phyloP scores from a whole-genome alignment of 1,140 invertebrate species.

The Dendroctonus valens region DNA sequence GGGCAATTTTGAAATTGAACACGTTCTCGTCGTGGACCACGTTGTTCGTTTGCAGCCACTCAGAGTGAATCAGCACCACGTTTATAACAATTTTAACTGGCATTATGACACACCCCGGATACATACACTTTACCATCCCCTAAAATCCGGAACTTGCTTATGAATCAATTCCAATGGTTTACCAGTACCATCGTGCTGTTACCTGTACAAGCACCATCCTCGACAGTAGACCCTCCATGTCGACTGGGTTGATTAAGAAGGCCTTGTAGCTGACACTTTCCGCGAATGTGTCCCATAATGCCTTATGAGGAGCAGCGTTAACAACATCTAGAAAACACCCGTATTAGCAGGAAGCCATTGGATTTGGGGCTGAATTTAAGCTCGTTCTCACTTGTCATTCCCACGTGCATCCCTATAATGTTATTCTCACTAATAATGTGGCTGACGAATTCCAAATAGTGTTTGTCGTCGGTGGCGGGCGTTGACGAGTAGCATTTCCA shows the following conservation, averaged over 20 bases:
- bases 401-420: too few relatives aligned
- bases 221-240: slow-evolving; percentile 34
- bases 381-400: too few relatives aligned
- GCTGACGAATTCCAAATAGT: slow-evolving; percentile 48
- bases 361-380: too few relatives aligned
- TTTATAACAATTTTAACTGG: slow-evolving; percentile 27
- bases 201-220: slow-evolving; percentile 4
- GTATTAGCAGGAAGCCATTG: slow-evolving; percentile 44
- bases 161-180: too few relatives aligned
- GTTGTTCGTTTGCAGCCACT: slow-evolving; percentile 34
- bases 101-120: too few relatives aligned
- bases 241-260: slow-evolving; percentile 31
- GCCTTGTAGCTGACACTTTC: slow-evolving; percentile 23
- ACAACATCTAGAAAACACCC: slow-evolving; percentile 18
- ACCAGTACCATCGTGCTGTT: too few relatives aligned
- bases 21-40: too few relatives aligned
- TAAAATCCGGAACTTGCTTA: too few relatives aligned
- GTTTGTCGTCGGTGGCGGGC: slow-evolving; percentile 41
- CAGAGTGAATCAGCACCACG: slow-evolving; percentile 33
- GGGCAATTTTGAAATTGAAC: too few relatives aligned
- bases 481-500: slow-evolving; percentile 47
- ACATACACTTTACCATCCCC: too few relatives aligned
- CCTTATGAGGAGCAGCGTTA: slow-evolving; percentile 16
- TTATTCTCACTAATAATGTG: slow-evolving; percentile 49
- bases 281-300: slow-evolving; percentile 24